phyloP scores from a whole-genome alignment of 2,797 vertebrate species.

The Alca torda region DNA sequence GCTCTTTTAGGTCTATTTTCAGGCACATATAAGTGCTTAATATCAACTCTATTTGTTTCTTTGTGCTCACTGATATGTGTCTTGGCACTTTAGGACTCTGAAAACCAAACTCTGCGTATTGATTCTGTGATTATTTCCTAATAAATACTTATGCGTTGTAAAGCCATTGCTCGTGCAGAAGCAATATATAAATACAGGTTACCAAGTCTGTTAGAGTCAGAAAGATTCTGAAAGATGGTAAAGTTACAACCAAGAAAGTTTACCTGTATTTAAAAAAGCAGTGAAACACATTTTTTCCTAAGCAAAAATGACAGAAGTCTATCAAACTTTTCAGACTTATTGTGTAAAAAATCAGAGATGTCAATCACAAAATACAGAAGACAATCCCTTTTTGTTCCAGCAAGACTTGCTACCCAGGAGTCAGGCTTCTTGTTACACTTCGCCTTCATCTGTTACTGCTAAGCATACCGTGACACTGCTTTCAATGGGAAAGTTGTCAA shows the following conservation, averaged over 20 bases:
- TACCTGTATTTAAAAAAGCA: not conserved
- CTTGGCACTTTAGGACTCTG: not conserved
- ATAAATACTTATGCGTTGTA: not conserved
- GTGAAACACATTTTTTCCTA: not conserved
- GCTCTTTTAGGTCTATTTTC: not conserved
- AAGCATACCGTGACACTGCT: not conserved
- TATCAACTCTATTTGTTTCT: not conserved
- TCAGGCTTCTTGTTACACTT: not conserved
- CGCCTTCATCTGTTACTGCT: not conserved
- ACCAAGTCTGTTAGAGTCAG: not conserved
- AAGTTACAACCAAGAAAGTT: not conserved
- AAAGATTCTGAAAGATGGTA: not conserved
- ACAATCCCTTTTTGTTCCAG: not conserved
- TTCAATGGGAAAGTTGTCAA: not conserved
- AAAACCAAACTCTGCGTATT: not conserved
- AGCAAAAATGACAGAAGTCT: not conserved
- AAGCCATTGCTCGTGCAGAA: not conserved
- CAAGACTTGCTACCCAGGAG: not conserved
- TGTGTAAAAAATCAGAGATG: not conserved
- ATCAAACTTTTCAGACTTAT: not conserved
- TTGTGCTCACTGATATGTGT: not conserved
- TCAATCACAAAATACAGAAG: not conserved
- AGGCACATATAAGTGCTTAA: not conserved
- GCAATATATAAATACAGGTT: not conserved
- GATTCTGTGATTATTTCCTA: not conserved